phyloP scores from a whole-genome alignment of 2,113 vertebrate genomes.

The Hippocampus zosterae region DNA sequence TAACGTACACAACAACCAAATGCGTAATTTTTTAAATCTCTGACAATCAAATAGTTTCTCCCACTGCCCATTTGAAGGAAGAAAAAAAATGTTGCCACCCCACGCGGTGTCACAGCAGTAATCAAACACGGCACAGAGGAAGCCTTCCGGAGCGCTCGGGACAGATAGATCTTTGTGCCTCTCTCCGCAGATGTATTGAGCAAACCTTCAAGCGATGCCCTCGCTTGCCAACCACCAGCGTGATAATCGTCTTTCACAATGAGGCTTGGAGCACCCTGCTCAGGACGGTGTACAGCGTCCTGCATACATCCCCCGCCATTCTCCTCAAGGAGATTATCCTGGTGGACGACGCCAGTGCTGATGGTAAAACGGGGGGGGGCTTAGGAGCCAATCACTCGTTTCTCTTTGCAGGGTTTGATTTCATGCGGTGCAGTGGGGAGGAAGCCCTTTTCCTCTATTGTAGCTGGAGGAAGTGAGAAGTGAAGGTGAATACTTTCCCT shows the following conservation, averaged over 20 bases:
- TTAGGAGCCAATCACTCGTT: conserved; percentile 27
- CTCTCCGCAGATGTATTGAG: conserved; percentile 86
- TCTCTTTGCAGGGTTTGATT: conserved; percentile 41
- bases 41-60: not conserved
- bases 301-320: conserved; percentile 91
- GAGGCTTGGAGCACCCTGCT: conserved; percentile 96
- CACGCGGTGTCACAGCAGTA: conserved; percentile 43
- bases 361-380: conserved; percentile 76
- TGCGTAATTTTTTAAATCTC: not conserved
- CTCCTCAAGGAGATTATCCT: conserved; percentile 96
- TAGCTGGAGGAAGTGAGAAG: conserved; percentile 36
- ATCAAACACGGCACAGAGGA: conserved; percentile 47
- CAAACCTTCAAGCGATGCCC: conserved; percentile 95
- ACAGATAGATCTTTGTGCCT: conserved; percentile 52
- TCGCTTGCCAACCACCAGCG: conserved; percentile 85
- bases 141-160: conserved; percentile 1
- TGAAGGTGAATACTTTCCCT: conserved; percentile 54
- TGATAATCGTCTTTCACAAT: conserved; percentile 98
- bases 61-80: not conserved
- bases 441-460: conserved; percentile 24
- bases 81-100: conserved; percentile 10
- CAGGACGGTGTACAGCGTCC: conserved; percentile 93
- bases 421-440: conserved; percentile 33
- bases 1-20: conserved; percentile 1
- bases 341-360: conserved; percentile 93